phyloP scores from a whole-genome alignment of 1,140 invertebrate species.

The Drosophila cardini region DNA sequence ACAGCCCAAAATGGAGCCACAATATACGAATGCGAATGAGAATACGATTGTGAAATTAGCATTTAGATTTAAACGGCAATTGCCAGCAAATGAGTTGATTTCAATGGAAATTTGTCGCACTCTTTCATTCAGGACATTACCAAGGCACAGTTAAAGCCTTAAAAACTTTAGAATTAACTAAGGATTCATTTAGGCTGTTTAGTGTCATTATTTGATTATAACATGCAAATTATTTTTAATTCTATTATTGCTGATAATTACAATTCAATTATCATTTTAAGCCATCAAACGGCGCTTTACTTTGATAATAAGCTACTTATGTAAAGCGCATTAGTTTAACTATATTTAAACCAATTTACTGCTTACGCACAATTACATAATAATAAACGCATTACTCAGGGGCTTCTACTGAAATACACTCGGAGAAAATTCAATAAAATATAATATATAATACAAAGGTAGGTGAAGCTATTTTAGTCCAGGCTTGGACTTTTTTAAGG shows the following conservation, averaged over 20 bases:
- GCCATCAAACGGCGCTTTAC: too few species aligned
- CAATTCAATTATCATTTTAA: too few species aligned
- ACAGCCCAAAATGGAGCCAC: conserved; percentile 13
- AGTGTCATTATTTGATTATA: neutral
- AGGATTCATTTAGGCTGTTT: too few species aligned
- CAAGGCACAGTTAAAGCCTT: neutral
- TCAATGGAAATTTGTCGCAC: conserved; percentile 10
- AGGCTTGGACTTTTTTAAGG: too few species aligned
- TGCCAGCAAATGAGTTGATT: conserved; percentile 22
- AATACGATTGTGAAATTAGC: conserved; percentile 27
- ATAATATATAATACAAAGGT: too few species aligned
- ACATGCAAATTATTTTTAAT: too few species aligned
- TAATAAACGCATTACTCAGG: neutral
- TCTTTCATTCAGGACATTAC: neutral
- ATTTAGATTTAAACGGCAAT: conserved; percentile 37
- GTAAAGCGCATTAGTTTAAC: neutral
- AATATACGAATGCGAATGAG: neutral
- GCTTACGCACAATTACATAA: neutral
- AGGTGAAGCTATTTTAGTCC: too few species aligned
- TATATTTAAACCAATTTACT: neutral
- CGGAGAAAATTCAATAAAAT: neutral
- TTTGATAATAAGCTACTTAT: neutral
- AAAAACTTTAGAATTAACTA: too few species aligned
- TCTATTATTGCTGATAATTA: too few species aligned
- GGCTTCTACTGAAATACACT: conserved; percentile 4